phyloP scores from a whole-genome alignment of 2,113 vertebrate species.

The Dinomys branickii region DNA sequence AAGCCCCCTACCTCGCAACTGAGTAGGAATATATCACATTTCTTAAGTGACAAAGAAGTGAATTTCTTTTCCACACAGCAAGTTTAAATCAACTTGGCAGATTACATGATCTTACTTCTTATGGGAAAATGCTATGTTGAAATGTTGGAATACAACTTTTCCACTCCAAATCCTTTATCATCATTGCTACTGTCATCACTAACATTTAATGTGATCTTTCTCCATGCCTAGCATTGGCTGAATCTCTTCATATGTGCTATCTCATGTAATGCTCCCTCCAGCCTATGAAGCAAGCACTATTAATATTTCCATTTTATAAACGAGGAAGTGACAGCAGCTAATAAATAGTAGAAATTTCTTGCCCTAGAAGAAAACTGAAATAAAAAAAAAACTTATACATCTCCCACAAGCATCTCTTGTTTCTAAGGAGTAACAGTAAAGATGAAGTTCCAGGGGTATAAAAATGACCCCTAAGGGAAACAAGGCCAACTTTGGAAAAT shows the following conservation, averaged over 20 bases:
- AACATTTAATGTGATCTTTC: slow-evolving; percentile 58
- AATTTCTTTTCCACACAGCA: slow-evolving; percentile 43
- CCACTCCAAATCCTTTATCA: slow-evolving; percentile 51
- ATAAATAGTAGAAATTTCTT: slow-evolving; percentile 60
- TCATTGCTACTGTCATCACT: background rate
- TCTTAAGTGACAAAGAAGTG: slow-evolving; percentile 56
- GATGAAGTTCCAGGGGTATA: background rate
- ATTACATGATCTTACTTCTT: slow-evolving; percentile 59
- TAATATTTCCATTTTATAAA: slow-evolving; percentile 60
- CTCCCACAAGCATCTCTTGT: slow-evolving; percentile 25
- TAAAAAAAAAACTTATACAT: slow-evolving; percentile 49
- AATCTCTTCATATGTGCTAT: slow-evolving; percentile 47
- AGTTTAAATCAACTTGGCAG: slow-evolving; percentile 64
- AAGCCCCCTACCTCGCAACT: background rate
- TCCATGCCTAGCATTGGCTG: slow-evolving; percentile 8
- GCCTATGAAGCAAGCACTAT: slow-evolving; percentile 40
- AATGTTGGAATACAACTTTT: slow-evolving; percentile 51
- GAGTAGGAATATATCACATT: background rate
- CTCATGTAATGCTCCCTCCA: slow-evolving; percentile 19
- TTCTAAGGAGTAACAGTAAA: slow-evolving; percentile 55
- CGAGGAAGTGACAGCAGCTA: slow-evolving; percentile 52
- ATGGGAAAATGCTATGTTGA: slow-evolving; percentile 36
- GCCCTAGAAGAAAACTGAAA: slow-evolving; percentile 50
- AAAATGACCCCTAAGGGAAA: slow-evolving; percentile 6
- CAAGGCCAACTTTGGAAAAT: slow-evolving; percentile 33